Evolutionary conservation across 1,140 invertebrate genomes (phyloP), one percentile per base, ranked within the genome.

Genomic region (Diabrotica undecimpunctata): DNA sequence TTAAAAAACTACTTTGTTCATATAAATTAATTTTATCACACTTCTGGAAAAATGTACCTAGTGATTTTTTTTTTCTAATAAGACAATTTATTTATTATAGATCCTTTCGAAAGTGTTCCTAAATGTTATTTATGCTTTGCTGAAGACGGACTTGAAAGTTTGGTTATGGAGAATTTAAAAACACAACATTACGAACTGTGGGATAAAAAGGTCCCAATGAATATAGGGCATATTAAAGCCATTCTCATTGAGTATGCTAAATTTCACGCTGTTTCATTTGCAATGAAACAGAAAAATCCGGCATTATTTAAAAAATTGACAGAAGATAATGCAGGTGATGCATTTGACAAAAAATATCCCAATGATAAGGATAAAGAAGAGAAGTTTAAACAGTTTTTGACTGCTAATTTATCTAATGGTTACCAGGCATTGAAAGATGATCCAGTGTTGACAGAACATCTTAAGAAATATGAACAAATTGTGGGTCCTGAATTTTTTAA

Each of bases 231-330:
- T 68, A 73, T 83, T 6, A 71, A 64, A 9, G 53, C 81, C 4
- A 77, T 82, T 2, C 78, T 86, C 50, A 74, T 76, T 56, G 79
- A 78, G 36, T 80, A 86, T 67, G 85, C 79, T 6, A 80, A 79
- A 57, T 79, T 84, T 7, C 86, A 87, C 72, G 84, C 83, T 1
- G 62, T 82, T 0, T 83, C 83, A 0, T 78, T 82, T 61, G 81
- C 81, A 0, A 72, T 84, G 37, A 84, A 81, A 65, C 67, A 79
- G 13, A 71, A 77, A 51, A 70, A 81, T 54, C 75, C 75, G 6
- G 72, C 77, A 36, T 58, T 66, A 5, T 81, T 77, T 62, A 51
- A 71, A 6, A 54, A 70, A 14, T 69, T 69, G 6, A 68, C 64
- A 62, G 61, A 74, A 14, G 56, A 72, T 11, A 35, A 54, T 25